Base-by-base conservation (phyloP, 2,888 invertebrate species). In the Andricus quercusramuli region DNA sequence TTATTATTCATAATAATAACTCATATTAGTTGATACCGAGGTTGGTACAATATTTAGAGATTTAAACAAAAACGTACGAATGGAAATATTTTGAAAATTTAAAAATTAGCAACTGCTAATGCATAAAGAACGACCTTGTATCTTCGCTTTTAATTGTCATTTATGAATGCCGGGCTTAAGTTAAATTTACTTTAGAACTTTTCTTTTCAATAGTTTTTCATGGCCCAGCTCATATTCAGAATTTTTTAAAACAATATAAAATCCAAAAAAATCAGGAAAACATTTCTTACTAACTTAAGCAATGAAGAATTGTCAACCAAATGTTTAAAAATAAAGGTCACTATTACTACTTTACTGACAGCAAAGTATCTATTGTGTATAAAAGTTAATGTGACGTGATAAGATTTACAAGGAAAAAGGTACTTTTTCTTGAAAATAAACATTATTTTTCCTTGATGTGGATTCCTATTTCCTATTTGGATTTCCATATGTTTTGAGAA, bases 91-190 rank as follows among this genome's bases (percentile, higher is more conserved):
- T 74, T 74, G 9, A 13, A 20, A 56, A 74, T 32, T 32, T 74
- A 25, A 51, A 74, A 74, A 56, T 32, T n/a, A 74, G n/a, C n/a
- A 56, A 32, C 25, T 70, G 20, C 32, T 56, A 74, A 56, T 74
- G 32, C 4, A 51, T 11, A 25, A 67, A 51, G 51, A 4, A 51
- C 17, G 20, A 70, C 17, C 8, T 70, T 25, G n/a, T 9, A n/a
- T 67, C 29, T 47, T 51, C 29, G 20, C 29, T 51, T 25, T 8
- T 8, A 29, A 70, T 70, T 47, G 51, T 8, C 47, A 70, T 51
- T 29, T 70, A 47, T 29, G 9, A 56, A 56, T 56, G 8, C n/a
- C n/a, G 56, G 29, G 25, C 44, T 29, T 6, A 29, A 25, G 17
- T 70, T 29, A 47, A 51, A 51, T 56, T 8, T 17, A 70, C 20